These are phyloP conservation scores for Arctocebus calabarensis DNA, from an alignment of 2,797 vertebrate species.

Conservation along the genomic window DNA sequence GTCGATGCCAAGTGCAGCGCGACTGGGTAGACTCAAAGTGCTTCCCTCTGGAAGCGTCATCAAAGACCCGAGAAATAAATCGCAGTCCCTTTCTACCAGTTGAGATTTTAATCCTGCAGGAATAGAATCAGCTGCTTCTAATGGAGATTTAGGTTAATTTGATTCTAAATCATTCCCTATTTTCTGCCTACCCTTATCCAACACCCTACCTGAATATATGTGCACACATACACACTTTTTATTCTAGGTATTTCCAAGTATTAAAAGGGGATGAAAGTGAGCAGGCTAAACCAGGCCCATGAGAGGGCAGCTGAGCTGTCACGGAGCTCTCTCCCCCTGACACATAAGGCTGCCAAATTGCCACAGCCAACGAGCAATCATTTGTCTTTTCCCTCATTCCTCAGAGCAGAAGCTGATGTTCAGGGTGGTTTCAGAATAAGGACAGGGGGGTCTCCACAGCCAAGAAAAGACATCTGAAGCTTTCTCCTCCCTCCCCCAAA, in stretches of 20 bases:
- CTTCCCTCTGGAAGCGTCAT: not conserved
- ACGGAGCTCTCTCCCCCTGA: not conserved
- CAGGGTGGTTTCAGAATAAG: not conserved
- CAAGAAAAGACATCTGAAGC: constrained; percentile 13
- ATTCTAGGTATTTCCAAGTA: not conserved
- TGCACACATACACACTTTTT: not conserved
- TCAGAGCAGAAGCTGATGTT: constrained; percentile 52
- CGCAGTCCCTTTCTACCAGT: not conserved
- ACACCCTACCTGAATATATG: not conserved
- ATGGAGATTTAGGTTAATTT: constrained; percentile 36
- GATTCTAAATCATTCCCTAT: constrained; percentile 29
- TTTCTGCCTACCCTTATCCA: constrained; percentile 5
- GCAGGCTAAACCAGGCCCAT: not conserved
- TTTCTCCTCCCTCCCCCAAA: constrained; percentile 31
- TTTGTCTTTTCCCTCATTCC: constrained; percentile 48
- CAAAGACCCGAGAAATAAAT: constrained; percentile 47
- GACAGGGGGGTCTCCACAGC: constrained; percentile 27
- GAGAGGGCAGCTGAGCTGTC: constrained; percentile 24
- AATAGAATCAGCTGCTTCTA: constrained; percentile 57
- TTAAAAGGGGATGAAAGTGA: constrained; percentile 61
- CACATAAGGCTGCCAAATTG: constrained; percentile 40
- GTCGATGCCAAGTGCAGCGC: not conserved
- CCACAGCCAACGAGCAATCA: not conserved
- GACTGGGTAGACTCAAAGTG: not conserved
- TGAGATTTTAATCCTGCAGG: not conserved